Evolutionary conservation across 2,888 invertebrate species (phyloP).

Genomic region (Caenorhabditis macrosperma): DNA sequence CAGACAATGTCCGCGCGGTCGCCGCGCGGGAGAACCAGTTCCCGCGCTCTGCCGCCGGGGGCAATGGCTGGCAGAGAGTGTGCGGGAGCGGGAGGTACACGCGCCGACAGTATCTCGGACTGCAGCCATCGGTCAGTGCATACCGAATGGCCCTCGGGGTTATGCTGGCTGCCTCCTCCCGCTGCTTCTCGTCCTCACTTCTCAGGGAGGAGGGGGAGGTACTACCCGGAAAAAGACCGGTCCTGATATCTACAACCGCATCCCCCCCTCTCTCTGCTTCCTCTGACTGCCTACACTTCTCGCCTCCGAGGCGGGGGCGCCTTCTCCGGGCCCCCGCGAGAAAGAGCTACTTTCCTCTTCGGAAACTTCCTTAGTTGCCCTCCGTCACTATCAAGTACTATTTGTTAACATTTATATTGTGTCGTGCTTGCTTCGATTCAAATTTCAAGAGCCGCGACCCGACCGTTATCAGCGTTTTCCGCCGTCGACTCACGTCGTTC

Average conservation of each 20-base stretch:
- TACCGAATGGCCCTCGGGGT: constrained; percentile 52
- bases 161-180: constrained; percentile 25
- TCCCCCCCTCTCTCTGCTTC: not conserved
- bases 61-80: constrained; percentile 23
- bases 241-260: constrained; percentile 22
- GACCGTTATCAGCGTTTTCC: constrained; percentile 6
- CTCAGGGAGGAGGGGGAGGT: constrained; percentile 8
- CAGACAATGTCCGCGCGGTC: constrained; percentile 21
- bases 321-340: not conserved
- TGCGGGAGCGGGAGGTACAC: constrained; percentile 4
- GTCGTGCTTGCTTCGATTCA: constrained; percentile 9
- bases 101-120: constrained; percentile 6
- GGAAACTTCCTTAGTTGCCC: constrained; percentile 5
- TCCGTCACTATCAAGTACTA: not conserved
- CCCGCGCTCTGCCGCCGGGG: constrained; percentile 31
- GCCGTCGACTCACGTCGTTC: not conserved
- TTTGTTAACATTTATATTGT: constrained; percentile 9
- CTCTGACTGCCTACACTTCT: constrained; percentile 14
- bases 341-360: constrained; percentile 8
- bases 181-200: constrained; percentile 15
- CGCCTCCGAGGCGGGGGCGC: constrained; percentile 26
- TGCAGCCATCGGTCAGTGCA: constrained; percentile 41
- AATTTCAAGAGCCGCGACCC: constrained; percentile 14
- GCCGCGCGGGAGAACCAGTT: constrained; percentile 34
- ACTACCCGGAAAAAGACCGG: constrained; percentile 47